Percentiles rank a stretch among this genome's conserved stretches.
phyloP scores from a whole-genome alignment of 2,113 vertebrate species.

The Machaerirhynchus nigripectus region DNA sequence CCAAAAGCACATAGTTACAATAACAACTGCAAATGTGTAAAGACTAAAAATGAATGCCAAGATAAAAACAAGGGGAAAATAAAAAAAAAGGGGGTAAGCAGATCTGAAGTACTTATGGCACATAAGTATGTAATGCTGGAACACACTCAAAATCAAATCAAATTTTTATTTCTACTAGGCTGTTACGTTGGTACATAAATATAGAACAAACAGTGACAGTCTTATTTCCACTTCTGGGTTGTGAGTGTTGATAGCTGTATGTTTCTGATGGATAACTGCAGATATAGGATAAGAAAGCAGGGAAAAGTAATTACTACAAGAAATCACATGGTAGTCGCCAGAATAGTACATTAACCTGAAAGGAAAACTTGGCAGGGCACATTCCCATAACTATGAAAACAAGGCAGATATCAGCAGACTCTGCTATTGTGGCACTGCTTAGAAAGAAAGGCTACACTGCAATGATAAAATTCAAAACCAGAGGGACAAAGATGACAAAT shows the following conservation, averaged over 20 bases:
- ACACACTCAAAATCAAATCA: constrained; percentile 8
- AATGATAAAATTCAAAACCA: background rate
- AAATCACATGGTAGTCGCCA: background rate
- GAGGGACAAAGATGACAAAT: background rate
- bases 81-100: accelerated
- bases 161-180: background rate
- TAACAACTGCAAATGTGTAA: background rate
- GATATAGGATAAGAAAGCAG: background rate
- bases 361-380: background rate
- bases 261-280: constrained; percentile 12
- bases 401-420: background rate
- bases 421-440: background rate
- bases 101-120: background rate
- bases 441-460: background rate
- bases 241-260: background rate
- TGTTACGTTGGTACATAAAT: background rate
- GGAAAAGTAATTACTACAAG: background rate
- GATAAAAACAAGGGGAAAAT: background rate
- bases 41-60: background rate
- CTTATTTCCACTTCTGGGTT: constrained; percentile 22
- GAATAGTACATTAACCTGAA: background rate
- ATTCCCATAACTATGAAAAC: background rate
- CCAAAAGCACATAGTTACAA: background rate
- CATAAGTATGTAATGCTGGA: background rate
- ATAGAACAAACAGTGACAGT: background rate